These are phyloP conservation scores for Acanthornis magna DNA, from an alignment of 2,797 vertebrate genomes.

Conservation along the genomic window DNA sequence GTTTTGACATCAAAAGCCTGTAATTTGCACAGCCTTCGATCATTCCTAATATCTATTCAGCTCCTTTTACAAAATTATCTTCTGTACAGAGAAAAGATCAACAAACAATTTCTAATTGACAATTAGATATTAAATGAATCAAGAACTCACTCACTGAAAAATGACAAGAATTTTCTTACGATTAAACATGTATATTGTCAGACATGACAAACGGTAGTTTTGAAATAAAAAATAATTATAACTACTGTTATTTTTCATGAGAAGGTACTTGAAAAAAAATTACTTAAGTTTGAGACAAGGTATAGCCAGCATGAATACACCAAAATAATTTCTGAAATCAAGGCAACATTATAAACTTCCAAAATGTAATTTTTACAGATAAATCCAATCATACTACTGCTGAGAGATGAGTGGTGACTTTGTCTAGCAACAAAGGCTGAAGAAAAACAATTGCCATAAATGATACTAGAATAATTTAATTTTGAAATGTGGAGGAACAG, in stretches of 20 bases:
- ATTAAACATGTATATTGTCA: neutral
- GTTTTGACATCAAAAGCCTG: neutral
- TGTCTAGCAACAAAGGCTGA: neutral
- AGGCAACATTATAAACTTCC: neutral
- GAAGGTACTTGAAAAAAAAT: neutral
- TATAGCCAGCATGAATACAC: neutral
- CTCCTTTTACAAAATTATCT: neutral
- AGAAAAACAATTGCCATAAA: neutral
- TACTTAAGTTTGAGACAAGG: neutral
- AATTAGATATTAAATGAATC: neutral
- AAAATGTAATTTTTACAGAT: neutral
- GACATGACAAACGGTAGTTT: neutral
- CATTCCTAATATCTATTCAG: neutral
- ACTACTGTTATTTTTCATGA: neutral
- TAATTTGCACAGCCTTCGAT: neutral
- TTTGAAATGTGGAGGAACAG: neutral
- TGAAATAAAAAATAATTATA: neutral
- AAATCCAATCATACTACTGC: neutral
- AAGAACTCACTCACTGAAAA: neutral
- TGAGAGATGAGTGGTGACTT: neutral
- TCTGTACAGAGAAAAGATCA: neutral
- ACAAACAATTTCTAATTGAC: neutral
- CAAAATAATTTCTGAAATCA: neutral
- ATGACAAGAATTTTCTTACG: neutral
- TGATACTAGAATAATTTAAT: neutral